Conservation (phyloP, 1,140 invertebrate genomes). For the Drosophila watanabei region DNA sequence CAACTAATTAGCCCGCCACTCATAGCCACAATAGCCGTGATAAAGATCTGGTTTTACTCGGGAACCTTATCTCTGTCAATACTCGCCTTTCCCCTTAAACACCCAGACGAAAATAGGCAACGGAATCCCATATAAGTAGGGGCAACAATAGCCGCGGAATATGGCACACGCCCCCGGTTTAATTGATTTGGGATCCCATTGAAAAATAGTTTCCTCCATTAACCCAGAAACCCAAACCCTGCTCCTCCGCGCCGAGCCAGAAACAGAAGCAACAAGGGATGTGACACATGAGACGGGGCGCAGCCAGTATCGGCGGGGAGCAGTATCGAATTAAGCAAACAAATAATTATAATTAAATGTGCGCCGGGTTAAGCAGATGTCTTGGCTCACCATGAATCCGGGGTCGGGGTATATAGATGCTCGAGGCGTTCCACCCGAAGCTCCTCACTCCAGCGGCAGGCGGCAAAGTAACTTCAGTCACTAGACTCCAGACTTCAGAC, state of each 20-base stretch:
- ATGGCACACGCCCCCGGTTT: conserved; percentile 28
- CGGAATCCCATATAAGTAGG: conserved; percentile 16
- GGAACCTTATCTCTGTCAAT: conserved; percentile 10
- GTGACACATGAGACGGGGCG: conserved; percentile 39
- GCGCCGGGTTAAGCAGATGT: conserved; percentile 70
- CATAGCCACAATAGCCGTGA: conserved; percentile 23
- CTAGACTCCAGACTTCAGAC: conserved; percentile 33
- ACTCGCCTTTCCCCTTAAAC: conserved; percentile 22
- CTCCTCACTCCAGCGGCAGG: conserved; percentile 38
- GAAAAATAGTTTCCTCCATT: conserved; percentile 51
- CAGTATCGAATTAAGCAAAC: conserved; percentile 69
- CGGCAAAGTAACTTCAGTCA: conserved; percentile 47
- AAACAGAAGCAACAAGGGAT: conserved; percentile 22
- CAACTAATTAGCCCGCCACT: conserved; percentile 38
- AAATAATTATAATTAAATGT: conserved; percentile 82
- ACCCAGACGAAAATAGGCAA: conserved; percentile 15
- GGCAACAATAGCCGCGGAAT: conserved; percentile 22
- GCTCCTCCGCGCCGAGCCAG: neutral
- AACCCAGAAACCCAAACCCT: conserved; percentile 16
- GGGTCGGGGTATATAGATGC: conserved; percentile 56
- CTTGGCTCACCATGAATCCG: conserved; percentile 78
- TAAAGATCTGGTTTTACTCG: conserved; percentile 39
- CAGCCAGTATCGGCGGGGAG: conserved; percentile 15
- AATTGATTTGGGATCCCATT: conserved; percentile 18
- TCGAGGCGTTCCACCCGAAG: conserved; percentile 61